Evolutionary conservation across 2,888 invertebrate species (phyloP), one percentile per base, ranked within the genome.

Genomic region (Kryphioiulus occultus): DNA sequence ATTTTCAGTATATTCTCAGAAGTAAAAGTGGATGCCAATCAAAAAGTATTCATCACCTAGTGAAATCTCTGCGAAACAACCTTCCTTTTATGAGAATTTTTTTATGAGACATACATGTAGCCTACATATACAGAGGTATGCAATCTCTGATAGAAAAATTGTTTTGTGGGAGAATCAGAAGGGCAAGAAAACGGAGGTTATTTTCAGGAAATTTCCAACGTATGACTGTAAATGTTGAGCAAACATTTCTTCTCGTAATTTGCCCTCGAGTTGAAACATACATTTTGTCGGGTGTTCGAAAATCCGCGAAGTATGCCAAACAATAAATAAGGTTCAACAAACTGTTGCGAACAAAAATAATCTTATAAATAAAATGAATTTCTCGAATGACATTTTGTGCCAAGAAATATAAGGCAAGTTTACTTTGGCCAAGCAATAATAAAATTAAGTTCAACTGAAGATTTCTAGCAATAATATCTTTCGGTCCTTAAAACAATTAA

Each of bases 51-150:
- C 59, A 59, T 59, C 59, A n/a, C 22, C 59, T 59, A 59, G n/a
- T 59, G n/a, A 59, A 59, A 59, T 59, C 59, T 59, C 59, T 59
- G 59, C 59, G 22, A 59, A 59, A 59, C n/a, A 59, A 59, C 59
- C 59, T 59, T 22, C 59, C 4, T 59, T 59, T 59, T 59, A n/a
- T 19, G 59, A 59, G 59, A 22, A n/a, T 59, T 59, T 59, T 59
- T 59, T 59, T 59, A 22, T 59, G n/a, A 59, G 22, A n/a, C 59
- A 59, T n/a, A n/a, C n/a, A 12, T 47, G 10, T 17, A n/a, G n/a
- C n/a, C n/a, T n/a, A n/a, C n/a, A n/a, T n/a, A n/a, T n/a, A n/a
- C n/a, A n/a, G n/a, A 9, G 47, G 47, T 47, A 9, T 17, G 15
- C 47, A 53, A 53, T 19, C 17, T 19, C n/a, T 39, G 53, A 53